phyloP scores from a whole-genome alignment of 2,888 invertebrate genomes.

The Poecilobothrus nobilitatus region DNA sequence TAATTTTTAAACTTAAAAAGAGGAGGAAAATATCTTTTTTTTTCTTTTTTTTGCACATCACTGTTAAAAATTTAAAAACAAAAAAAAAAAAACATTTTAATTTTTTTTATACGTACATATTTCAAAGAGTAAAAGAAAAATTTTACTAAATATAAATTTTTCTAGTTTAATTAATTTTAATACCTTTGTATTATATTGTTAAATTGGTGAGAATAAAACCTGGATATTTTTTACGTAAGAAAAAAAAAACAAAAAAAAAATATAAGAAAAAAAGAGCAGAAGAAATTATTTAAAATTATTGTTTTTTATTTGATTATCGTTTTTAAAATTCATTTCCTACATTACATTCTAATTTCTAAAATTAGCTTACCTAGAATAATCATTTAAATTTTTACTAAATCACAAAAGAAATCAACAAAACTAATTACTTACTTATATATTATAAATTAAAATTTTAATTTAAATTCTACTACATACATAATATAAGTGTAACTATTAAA shows the following conservation, averaged over 20 bases:
- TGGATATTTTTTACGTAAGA: slow-evolving; percentile 12
- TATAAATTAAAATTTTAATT: too few species aligned
- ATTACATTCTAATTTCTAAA: too few species aligned
- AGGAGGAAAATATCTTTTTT: not conserved
- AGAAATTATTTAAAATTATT: slow-evolving; percentile 6
- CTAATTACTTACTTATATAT: too few species aligned
- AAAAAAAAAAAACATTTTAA: not conserved
- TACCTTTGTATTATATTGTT: slow-evolving; percentile 13
- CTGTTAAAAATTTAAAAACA: not conserved
- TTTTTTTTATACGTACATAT: too few species aligned
- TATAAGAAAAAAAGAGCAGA: slow-evolving; percentile 9
- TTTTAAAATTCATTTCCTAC: slow-evolving; percentile 2
- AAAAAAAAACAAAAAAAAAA: not conserved
- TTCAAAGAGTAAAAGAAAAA: too few species aligned
- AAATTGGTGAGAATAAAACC: slow-evolving; percentile 15
- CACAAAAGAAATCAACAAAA: too few species aligned
- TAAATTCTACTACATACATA: too few species aligned
- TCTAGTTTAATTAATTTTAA: slow-evolving; percentile 10
- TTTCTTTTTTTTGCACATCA: not conserved
- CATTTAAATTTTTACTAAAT: too few species aligned
- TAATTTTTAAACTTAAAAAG: too few species aligned
- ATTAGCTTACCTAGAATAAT: too few species aligned
- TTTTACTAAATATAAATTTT: not conserved
- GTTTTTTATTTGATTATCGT: slow-evolving; percentile 10
- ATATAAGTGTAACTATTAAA: too few species aligned